Conservation (phyloP, 2,888 invertebrate genomes). For the Tipula confusa region DNA sequence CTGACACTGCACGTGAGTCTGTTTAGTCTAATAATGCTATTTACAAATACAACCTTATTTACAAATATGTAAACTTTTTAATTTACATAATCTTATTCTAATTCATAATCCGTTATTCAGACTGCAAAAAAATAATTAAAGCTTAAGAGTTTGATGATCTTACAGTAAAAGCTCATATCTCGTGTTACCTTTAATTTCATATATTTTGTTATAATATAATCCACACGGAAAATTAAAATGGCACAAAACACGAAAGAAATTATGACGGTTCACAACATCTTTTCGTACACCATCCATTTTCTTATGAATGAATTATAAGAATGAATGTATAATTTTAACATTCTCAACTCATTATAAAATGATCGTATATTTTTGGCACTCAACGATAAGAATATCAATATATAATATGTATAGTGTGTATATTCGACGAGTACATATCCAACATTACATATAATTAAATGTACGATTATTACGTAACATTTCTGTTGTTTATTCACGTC, state of each 20-base stretch:
- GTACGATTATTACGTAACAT: neutral
- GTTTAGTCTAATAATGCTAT: too few relatives aligned
- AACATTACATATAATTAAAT: neutral
- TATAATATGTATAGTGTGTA: neutral
- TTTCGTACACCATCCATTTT: neutral
- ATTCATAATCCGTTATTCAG: too few relatives aligned
- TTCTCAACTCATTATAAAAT: neutral
- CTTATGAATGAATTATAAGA: constrained; percentile 3
- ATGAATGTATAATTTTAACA: neutral
- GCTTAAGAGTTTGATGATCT: neutral
- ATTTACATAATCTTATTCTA: too few relatives aligned
- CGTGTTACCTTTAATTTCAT: neutral
- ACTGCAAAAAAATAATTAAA: neutral
- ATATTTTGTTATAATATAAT: neutral
- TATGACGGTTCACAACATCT: neutral
- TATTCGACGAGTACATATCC: neutral
- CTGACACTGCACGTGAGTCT: too few relatives aligned
- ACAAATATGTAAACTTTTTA: too few relatives aligned
- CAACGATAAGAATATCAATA: neutral
- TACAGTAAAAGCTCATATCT: neutral
- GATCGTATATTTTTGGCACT: neutral
- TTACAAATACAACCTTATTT: too few relatives aligned
- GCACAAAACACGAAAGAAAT: neutral
- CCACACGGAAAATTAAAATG: neutral
- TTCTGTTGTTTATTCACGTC: neutral